These are phyloP conservation scores for Acromyrmex heyeri DNA, from an alignment of 1,140 invertebrate genomes.

Conservation along the genomic window DNA sequence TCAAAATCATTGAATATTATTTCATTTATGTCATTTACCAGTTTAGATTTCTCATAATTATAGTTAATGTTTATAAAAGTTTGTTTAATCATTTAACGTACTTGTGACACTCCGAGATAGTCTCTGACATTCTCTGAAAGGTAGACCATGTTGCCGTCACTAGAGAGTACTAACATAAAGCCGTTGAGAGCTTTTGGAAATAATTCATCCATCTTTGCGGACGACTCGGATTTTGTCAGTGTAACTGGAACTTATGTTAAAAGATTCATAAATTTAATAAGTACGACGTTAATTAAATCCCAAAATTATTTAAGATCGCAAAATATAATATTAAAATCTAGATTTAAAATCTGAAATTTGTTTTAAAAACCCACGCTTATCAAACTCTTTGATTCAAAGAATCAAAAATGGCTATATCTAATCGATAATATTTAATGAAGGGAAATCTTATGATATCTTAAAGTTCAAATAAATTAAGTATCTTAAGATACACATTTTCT, in stretches of 20 bases:
- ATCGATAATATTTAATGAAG: too few species aligned
- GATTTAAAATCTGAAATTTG: neutral
- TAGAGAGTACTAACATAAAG: conserved; percentile 94
- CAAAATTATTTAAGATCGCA: neutral
- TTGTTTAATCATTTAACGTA: conserved; percentile 81
- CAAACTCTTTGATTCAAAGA: neutral
- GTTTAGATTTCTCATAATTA: neutral
- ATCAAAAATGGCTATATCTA: too few species aligned
- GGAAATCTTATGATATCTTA: neutral
- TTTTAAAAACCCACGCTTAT: neutral
- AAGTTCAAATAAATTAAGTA: neutral
- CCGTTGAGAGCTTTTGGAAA: conserved; percentile 95
- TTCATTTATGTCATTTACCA: neutral
- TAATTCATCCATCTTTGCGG: conserved; percentile 87
- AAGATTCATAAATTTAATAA: conserved; percentile 36
- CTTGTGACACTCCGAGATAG: conserved; percentile 96
- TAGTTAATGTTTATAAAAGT: neutral
- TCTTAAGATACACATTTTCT: neutral
- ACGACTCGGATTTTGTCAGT: conserved; percentile 81
- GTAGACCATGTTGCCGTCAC: conserved; percentile 96
- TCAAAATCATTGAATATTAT: neutral
- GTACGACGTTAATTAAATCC: neutral
- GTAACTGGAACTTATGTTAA: conserved; percentile 79
- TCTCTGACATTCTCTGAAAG: conserved; percentile 96
- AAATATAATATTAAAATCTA: neutral